These are phyloP conservation scores for Dipodomys merriami DNA, from an alignment of 2,113 vertebrate species.

Conservation along the genomic window DNA sequence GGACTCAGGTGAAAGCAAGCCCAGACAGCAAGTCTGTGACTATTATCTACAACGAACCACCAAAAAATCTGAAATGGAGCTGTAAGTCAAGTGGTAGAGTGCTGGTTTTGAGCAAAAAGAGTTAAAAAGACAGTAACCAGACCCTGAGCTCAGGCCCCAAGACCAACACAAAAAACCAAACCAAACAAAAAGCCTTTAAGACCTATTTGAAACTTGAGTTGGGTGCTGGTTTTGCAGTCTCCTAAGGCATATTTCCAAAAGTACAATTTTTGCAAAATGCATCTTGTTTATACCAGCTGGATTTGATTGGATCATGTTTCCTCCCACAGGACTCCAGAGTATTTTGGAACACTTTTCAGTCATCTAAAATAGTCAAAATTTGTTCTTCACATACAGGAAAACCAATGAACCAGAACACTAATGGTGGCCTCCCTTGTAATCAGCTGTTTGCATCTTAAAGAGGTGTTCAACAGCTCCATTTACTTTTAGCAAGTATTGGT, in stretches of 20 bases:
- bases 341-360: slow-evolving; percentile 57
- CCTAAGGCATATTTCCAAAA: slow-evolving; percentile 42
- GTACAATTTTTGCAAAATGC: slow-evolving; percentile 48
- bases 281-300: slow-evolving; percentile 48
- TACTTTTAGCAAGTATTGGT: neutral
- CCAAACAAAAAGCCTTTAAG: neutral
- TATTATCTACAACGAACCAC: too few relatives aligned
- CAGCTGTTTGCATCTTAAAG: slow-evolving; percentile 7
- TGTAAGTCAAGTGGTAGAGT: too few relatives aligned
- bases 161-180: neutral
- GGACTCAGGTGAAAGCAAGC: too few relatives aligned
- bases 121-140: too few relatives aligned
- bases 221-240: neutral
- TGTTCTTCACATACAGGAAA: slow-evolving; percentile 5
- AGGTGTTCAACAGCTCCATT: neutral
- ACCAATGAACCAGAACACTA: neutral
- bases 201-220: neutral
- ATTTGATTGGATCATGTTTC: slow-evolving; percentile 9
- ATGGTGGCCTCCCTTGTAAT: neutral
- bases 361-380: slow-evolving; percentile 43
- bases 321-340: neutral
- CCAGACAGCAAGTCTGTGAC: too few relatives aligned
- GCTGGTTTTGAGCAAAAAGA: too few relatives aligned
- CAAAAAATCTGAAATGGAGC: too few relatives aligned
- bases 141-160: too few relatives aligned